These are phyloP conservation scores for Lordiphosa mommai DNA, from an alignment of 1,140 invertebrate species.

Conservation along the genomic window DNA sequence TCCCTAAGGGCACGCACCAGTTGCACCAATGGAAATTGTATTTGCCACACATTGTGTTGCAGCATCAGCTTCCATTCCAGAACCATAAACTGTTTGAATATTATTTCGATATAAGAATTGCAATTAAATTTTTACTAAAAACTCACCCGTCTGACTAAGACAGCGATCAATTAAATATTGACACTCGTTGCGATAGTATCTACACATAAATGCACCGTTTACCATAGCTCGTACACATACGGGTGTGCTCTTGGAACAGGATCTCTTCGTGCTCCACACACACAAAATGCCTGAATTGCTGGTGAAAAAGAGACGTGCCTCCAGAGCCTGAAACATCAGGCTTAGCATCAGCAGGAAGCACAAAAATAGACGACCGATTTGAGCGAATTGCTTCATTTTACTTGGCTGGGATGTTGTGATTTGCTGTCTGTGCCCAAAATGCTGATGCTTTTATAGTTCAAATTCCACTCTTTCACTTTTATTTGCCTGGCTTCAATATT, in stretches of 20 bases:
- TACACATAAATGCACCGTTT: slow-evolving; percentile 8
- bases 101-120: background rate
- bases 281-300: slow-evolving; percentile 34
- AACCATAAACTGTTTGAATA: background rate
- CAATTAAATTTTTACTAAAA: too few species aligned
- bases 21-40: slow-evolving; percentile 5
- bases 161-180: slow-evolving; percentile 31
- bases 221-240: slow-evolving; percentile 2
- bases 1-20: slow-evolving; percentile 4
- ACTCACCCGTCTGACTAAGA: slow-evolving; percentile 25
- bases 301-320: slow-evolving; percentile 26
- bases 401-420: background rate
- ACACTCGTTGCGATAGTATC: slow-evolving; percentile 40
- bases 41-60: background rate
- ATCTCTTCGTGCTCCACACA: slow-evolving; percentile 24
- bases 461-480: background rate
- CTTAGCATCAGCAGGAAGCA: slow-evolving; percentile 8
- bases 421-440: background rate
- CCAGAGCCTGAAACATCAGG: slow-evolving; percentile 4
- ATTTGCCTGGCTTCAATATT: slow-evolving; percentile 34
- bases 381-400: slow-evolving; percentile 27
- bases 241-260: slow-evolving; percentile 27
- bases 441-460: slow-evolving; percentile 32
- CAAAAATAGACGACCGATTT: slow-evolving; percentile 3
- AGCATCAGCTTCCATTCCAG: background rate